A percentile compares a stretch with the other conserved stretches of the same genome.
These are phyloP conservation scores for Copsychus sechellarum DNA, from an alignment of 2,113 vertebrate species.

Conservation along the genomic window DNA sequence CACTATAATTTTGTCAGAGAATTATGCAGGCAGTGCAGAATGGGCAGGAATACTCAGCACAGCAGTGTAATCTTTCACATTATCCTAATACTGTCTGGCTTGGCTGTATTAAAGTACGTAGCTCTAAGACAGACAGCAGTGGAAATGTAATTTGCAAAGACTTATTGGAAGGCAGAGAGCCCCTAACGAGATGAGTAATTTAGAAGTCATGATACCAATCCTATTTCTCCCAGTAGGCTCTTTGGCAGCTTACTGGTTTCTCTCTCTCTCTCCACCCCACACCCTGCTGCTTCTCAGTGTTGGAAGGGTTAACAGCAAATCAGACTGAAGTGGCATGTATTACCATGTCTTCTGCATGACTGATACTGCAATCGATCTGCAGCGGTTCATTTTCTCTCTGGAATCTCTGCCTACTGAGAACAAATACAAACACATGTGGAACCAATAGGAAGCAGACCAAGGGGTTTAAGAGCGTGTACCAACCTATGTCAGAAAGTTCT, in stretches of 20 bases:
- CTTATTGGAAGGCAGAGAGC: slow-evolving; percentile 30
- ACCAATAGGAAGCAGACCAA: slow-evolving; percentile 84
- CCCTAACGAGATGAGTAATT: neutral
- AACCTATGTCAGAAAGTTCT: slow-evolving; percentile 77
- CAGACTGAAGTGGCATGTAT: slow-evolving; percentile 65
- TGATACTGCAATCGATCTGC: slow-evolving; percentile 81
- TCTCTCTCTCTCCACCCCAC: neutral
- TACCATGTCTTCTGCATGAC: slow-evolving; percentile 79
- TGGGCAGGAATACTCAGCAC: slow-evolving; percentile 23
- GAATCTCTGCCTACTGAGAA: slow-evolving; percentile 82
- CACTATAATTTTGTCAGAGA: slow-evolving; percentile 40
- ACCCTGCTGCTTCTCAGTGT: rapidly evolving
- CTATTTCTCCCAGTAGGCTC: neutral
- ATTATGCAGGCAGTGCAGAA: slow-evolving; percentile 20
- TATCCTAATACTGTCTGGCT: slow-evolving; percentile 15
- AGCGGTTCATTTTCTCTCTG: slow-evolving; percentile 81
- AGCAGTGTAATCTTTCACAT: slow-evolving; percentile 3
- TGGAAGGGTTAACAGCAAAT: slow-evolving; percentile 70
- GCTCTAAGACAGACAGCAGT: neutral
- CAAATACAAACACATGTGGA: slow-evolving; percentile 86
- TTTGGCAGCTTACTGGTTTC: neutral
- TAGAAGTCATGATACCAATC: neutral
- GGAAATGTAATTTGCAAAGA: slow-evolving; percentile 30
- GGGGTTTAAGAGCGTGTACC: slow-evolving; percentile 73
- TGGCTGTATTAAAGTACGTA: neutral